Conservation (phyloP, 2,113 vertebrate species). For the Antechinus stuartii region DNA sequence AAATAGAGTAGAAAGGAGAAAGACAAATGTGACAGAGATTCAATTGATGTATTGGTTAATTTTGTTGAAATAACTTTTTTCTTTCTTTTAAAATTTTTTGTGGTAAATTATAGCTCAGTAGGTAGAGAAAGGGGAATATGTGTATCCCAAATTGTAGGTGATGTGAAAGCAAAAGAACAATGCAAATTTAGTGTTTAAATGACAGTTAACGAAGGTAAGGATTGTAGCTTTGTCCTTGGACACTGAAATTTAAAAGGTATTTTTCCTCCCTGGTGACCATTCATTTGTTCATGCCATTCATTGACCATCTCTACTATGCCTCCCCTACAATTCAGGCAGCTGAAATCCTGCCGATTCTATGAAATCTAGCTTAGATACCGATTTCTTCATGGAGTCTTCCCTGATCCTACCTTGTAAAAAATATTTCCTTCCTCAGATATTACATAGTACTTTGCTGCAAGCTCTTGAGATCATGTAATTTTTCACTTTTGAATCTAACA, state of each 20-base stretch:
- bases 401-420: background rate
- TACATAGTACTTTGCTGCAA: background rate
- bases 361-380: background rate
- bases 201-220: background rate
- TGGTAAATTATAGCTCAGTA: background rate
- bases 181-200: background rate
- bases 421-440: background rate
- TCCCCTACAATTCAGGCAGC: background rate
- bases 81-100: background rate
- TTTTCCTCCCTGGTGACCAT: background rate
- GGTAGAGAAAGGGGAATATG: background rate
- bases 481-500: background rate
- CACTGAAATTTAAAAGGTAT: background rate
- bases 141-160: background rate
- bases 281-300: background rate
- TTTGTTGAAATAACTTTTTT: background rate
- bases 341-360: background rate
- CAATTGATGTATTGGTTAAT: background rate
- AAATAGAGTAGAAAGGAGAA: too few relatives aligned
- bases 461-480: background rate
- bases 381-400: background rate
- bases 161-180: background rate
- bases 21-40: too few relatives aligned
- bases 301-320: background rate
- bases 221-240: background rate